These are phyloP conservation scores for Bungarus multicinctus DNA, from an alignment of 2,113 vertebrate genomes.

Conservation along the genomic window DNA sequence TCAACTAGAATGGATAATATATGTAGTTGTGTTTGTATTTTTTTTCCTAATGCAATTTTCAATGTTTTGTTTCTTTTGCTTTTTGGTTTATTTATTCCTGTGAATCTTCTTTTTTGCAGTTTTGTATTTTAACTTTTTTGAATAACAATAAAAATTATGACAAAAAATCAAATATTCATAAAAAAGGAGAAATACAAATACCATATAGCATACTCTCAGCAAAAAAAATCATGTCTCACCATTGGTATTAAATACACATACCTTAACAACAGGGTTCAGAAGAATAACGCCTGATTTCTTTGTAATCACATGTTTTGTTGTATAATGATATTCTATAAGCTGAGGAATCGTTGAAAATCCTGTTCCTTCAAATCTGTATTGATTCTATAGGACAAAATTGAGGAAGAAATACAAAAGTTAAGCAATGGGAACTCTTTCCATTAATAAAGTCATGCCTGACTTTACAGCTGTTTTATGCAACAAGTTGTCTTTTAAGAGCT, in stretches of 20 bases:
- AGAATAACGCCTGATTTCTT: slow-evolving; percentile 96
- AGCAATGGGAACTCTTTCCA: not conserved
- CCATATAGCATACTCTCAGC: not conserved
- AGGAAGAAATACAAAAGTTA: not conserved
- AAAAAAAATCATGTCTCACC: not conserved
- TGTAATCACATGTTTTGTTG: slow-evolving; percentile 94
- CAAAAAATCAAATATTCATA: not conserved
- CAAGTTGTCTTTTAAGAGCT: not conserved
- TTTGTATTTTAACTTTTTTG: not conserved
- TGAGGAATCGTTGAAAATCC: slow-evolving; percentile 95
- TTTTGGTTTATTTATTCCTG: not conserved
- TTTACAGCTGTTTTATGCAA: not conserved
- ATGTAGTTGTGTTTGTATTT: not conserved
- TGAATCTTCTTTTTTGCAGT: not conserved
- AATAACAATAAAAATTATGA: not conserved
- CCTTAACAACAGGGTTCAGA: slow-evolving; percentile 91
- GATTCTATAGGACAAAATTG: slow-evolving; percentile 72
- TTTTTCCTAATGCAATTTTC: not conserved
- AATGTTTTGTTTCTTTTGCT: not conserved
- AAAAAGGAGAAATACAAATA: not conserved
- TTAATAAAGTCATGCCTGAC: not conserved
- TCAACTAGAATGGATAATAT: not conserved
- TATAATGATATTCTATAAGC: slow-evolving; percentile 94
- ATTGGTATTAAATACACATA: slow-evolving; percentile 43
- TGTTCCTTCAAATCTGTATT: slow-evolving; percentile 95